Evolutionary conservation across 2,113 vertebrate species (phyloP), one percentile per base, ranked within the genome.

Genomic region (Lagopus leucura): DNA sequence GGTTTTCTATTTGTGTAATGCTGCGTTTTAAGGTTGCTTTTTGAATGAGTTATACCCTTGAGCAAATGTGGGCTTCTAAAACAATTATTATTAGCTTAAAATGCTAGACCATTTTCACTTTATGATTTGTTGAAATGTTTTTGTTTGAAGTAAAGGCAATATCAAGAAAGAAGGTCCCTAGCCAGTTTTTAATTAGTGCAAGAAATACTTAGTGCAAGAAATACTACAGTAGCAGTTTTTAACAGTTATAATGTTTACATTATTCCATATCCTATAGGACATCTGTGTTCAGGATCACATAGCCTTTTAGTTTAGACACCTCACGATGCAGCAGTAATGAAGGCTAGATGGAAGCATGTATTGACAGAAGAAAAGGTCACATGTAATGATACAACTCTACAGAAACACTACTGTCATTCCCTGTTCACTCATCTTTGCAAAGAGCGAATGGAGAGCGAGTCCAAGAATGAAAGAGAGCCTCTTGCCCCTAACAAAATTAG

Each of bases 41-140:
- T 30, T 2, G 47, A 57, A 81, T 65, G 5, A 92, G 64, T 91
- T 87, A 86, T 17, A 74, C 71, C 75, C 28, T 82, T 88, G 60
- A 89, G 82, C 55, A 96, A 88, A 80, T 64, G 60, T 0, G 5
- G 30, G 25, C 76, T 94, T 93, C 81, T 71, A 60, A 91, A 93
- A 27, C 64, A 40, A 93, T 89, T 85, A 93, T 48, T 90, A 82
- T 87, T 89, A 83, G 38, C 69, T 94, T 80, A 67, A 92, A 89
- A 82, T 67, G 55, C 60, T 74, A 86, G 92, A 80, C 21, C 4
- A 1, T 69, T 86, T 91, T 20, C 82, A 75, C 30, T 52, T 52
- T 80, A 87, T 89, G 54, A 73, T 89, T 93, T 88, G 25, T 69
- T 85, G 64, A 60, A 77, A 80, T 71, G 38, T 40, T 91, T 90